Conservation (phyloP, 1,140 invertebrate genomes). For the Drosophila pectinifera region DNA sequence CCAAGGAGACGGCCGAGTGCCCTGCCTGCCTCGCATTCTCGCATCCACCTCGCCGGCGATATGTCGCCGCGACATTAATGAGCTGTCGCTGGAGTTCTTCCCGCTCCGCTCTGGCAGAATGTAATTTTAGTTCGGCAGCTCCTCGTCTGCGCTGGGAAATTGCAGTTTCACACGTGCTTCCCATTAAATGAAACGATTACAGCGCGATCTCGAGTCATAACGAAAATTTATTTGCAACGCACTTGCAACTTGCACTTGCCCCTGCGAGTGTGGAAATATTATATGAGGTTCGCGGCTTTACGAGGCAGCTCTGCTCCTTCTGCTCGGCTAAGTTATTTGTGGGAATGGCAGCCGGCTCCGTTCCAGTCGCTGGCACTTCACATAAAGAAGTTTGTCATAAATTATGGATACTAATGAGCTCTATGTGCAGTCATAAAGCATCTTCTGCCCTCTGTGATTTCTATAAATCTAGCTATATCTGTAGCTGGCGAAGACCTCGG, state of each 20-base stretch:
- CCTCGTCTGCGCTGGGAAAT: conserved; percentile 53
- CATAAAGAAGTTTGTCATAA: conserved; percentile 81
- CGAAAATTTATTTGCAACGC: conserved; percentile 80
- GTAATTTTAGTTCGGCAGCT: conserved; percentile 55
- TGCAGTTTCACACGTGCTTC: conserved; percentile 81
- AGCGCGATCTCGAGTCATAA: conserved; percentile 72
- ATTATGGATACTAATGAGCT: conserved; percentile 82
- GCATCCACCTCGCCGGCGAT: conserved; percentile 31
- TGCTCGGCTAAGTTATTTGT: conserved; percentile 49
- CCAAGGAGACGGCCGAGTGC: conserved; percentile 11
- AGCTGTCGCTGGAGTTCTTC: conserved; percentile 49
- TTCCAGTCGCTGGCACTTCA: conserved; percentile 55
- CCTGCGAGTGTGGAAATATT: conserved; percentile 46
- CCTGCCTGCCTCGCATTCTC: neutral
- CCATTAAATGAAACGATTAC: conserved; percentile 82
- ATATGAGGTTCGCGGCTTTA: conserved; percentile 55
- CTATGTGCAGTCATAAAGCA: conserved; percentile 71
- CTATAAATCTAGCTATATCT: conserved; percentile 14
- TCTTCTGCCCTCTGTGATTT: conserved; percentile 40
- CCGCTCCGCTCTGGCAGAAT: conserved; percentile 13
- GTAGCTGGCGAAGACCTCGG: neutral
- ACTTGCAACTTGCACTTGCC: conserved; percentile 24
- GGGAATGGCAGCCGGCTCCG: conserved; percentile 26
- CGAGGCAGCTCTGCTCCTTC: conserved; percentile 46
- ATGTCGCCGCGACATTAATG: conserved; percentile 67